Percentiles rank a stretch among this genome's conserved stretches.
Conservation (phyloP, 2,888 invertebrate genomes). For the Drosophila pegasa region DNA sequence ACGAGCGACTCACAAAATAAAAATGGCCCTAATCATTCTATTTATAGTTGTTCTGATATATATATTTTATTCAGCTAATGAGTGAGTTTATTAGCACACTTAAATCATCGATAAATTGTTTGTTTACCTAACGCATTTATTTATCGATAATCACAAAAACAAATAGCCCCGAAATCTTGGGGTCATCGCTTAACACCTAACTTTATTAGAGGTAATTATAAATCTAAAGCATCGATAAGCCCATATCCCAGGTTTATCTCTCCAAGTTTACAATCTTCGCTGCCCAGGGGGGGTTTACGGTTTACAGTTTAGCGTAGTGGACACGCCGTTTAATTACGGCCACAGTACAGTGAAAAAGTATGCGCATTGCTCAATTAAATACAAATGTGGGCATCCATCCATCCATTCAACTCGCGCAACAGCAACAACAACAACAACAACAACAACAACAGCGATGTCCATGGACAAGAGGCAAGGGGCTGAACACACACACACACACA, state of each 20-base stretch:
- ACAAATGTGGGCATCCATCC: constrained; percentile 75
- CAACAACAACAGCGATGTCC: constrained; percentile 28
- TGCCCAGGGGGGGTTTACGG: no score
- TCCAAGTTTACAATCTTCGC: constrained; percentile 17
- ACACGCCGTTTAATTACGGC: constrained; percentile 57
- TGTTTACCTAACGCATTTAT: neutral
- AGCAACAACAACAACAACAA: constrained; percentile 40
- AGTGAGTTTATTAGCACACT: neutral
- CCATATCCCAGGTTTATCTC: neutral
- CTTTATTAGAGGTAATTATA: neutral
- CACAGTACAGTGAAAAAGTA: constrained; percentile 56
- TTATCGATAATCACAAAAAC: constrained; percentile 10
- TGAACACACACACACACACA: constrained; percentile 9
- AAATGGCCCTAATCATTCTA: constrained; percentile 2
- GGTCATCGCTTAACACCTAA: neutral
- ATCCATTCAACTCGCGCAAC: constrained; percentile 55
- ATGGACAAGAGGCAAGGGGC: constrained; percentile 20
- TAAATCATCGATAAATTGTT: neutral
- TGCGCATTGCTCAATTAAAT: constrained; percentile 76
- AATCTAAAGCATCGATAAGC: neutral
- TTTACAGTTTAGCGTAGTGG: constrained; percentile 30
- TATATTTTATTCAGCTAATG: neutral
- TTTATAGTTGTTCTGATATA: constrained; percentile 1
- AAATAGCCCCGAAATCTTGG: neutral
- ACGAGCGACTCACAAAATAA: neutral